Base-by-base conservation (phyloP, 2,797 vertebrate species). In the Chelonia mydas region DNA sequence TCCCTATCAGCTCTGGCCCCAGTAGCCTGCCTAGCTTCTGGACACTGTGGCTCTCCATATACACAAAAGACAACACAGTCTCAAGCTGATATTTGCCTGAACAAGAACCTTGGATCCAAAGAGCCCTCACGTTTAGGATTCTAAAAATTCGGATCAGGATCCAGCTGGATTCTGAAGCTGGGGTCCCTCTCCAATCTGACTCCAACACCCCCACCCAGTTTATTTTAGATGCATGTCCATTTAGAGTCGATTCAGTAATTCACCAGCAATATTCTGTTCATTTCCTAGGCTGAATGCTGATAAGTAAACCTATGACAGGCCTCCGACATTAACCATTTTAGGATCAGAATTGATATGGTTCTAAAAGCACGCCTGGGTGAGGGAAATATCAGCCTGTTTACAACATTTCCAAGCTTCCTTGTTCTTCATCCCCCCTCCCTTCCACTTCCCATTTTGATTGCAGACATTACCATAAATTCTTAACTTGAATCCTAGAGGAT, bases 401-500 rank as follows among this genome's bases (percentile, higher is more conserved):
- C n/a, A n/a, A 9, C 9, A 61, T 15, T 88, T 94, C 86, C 80
- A 54, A 21, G 50, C 65, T 85, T 87, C 41, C 45, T 55, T 0
- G 0, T 2, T 93, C 82, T 82, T 86, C 68, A 82, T 72, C 37
- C 74, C 55, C 80, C 89, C 83, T 79, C 83, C 84, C 61, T 96
- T 45, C 50, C 80, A 3, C 86, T 83, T 81, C 51, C 81, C 80
- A 31, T 86, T 76, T 84, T 88, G 82, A 81, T 0, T 4, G 85
- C 88, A 88, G 95, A 85, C 94, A 84, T 77, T 57, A 84, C n/a
- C 90, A 92, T 31, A n/a, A 49, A 45, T 86, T 77, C 89, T 72
- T 86, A 90, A 86, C 85, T 92, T 13, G 84, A 92, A 88, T 57
- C 90, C 91, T 88, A 57, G 74, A 76, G 78, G 76, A 91, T 94